Evolutionary conservation across 2,797 vertebrate genomes (phyloP).

Genomic region (Catamblyrhynchus diadema): DNA sequence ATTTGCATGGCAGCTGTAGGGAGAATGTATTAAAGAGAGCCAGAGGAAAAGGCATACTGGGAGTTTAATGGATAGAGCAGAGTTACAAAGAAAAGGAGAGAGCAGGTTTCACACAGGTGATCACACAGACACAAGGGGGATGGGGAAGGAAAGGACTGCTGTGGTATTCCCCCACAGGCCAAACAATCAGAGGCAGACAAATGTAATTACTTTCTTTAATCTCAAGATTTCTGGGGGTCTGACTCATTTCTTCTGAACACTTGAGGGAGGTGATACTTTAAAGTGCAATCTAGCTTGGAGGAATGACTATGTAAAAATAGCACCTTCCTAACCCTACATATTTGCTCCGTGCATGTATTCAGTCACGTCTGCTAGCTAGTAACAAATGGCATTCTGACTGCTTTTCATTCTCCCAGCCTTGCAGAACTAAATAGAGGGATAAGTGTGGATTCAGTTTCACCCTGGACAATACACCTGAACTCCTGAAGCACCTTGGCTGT

Average conservation of each 20-base stretch:
- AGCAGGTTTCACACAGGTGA: conserved; percentile 10
- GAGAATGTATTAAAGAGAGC: neutral
- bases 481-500: neutral
- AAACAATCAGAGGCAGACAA: conserved; percentile 20
- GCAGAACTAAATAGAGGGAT: neutral
- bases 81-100: neutral
- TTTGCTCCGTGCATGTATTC: neutral
- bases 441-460: neutral
- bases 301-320: conserved; percentile 14
- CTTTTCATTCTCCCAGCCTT: neutral
- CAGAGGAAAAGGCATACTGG: neutral
- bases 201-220: conserved; percentile 39
- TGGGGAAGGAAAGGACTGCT: neutral
- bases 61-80: neutral
- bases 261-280: conserved; percentile 11
- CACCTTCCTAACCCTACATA: neutral
- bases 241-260: conserved; percentile 1
- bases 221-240: neutral
- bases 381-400: conserved; percentile 11
- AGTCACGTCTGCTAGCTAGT: neutral
- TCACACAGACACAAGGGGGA: neutral
- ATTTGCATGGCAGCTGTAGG: neutral
- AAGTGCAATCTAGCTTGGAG: conserved; percentile 24
- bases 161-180: conserved; percentile 16
- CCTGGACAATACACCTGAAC: neutral